Conservation (phyloP, 1,140 invertebrate species). For the Brachionus manjavacas region DNA sequence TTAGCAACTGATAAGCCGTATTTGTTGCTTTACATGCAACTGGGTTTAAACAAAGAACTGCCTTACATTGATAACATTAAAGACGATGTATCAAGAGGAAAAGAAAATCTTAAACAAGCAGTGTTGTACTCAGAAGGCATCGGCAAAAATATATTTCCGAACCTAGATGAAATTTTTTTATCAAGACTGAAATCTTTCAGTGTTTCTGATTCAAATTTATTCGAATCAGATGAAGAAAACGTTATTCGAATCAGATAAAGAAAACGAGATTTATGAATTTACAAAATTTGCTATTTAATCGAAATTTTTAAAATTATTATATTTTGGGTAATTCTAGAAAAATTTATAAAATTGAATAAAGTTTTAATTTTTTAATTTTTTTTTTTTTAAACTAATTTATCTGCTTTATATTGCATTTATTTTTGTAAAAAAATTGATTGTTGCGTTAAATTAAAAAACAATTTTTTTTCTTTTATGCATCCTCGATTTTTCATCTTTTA, state of each 20-base stretch:
- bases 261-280: not conserved
- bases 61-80: constrained; percentile 5
- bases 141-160: not conserved
- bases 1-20: not conserved
- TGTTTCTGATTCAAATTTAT: not conserved
- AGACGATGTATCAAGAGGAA: not conserved
- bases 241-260: too few species aligned
- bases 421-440: too few species aligned
- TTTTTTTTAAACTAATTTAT: too few species aligned
- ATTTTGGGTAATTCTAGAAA: too few species aligned
- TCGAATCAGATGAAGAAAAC: not conserved
- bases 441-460: too few species aligned
- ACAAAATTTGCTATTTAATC: not conserved
- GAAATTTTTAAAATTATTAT: too few species aligned
- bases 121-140: not conserved
- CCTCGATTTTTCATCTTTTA: too few species aligned
- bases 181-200: not conserved
- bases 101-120: not conserved
- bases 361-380: too few species aligned
- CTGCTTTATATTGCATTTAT: too few species aligned
- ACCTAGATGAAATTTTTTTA: not conserved
- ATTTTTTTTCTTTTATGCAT: too few species aligned
- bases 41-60: not conserved
- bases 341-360: too few species aligned
- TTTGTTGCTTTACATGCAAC: not conserved